phyloP scores from a whole-genome alignment of 2,797 vertebrate genomes.

The Philypnodon macrostomus region DNA sequence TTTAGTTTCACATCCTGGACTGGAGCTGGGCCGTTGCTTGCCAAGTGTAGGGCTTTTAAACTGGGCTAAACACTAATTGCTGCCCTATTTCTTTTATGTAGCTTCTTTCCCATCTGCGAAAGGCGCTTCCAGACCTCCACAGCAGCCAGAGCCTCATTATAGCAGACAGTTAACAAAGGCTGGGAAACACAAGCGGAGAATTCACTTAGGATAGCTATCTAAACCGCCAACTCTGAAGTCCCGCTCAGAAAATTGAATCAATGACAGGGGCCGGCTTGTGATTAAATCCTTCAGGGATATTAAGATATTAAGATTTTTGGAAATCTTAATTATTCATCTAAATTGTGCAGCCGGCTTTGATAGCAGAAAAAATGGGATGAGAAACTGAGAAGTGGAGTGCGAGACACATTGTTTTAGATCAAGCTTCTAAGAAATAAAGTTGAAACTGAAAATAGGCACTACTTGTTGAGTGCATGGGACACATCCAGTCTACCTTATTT shows the following conservation, averaged over 20 bases:
- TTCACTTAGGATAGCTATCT: conserved; percentile 76
- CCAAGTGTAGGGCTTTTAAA: conserved; percentile 80
- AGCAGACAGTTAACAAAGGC: conserved; percentile 78
- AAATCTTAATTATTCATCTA: conserved; percentile 75
- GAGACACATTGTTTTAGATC: conserved; percentile 31
- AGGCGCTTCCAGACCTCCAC: conserved; percentile 76
- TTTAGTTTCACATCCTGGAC: conserved; percentile 78
- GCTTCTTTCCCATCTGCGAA: conserved; percentile 81
- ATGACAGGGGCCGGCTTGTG: conserved; percentile 67
- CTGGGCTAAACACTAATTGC: conserved; percentile 83
- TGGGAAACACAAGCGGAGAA: conserved; percentile 76
- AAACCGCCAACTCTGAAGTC: conserved; percentile 67
- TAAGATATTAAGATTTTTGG: conserved; percentile 66
- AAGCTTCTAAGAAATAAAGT: conserved; percentile 9
- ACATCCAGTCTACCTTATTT: conserved; percentile 45
- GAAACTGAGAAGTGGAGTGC: conserved; percentile 20
- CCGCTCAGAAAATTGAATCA: conserved; percentile 74
- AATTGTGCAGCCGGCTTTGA: conserved; percentile 60
- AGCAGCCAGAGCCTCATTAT: conserved; percentile 81
- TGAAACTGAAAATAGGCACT: conserved; percentile 24
- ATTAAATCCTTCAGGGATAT: conserved; percentile 74
- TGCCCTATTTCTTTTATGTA: conserved; percentile 83
- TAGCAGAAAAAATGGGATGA: conserved; percentile 44
- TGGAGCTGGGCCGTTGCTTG: conserved; percentile 71
- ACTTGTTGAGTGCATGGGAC: conserved; percentile 60